phyloP scores from a whole-genome alignment of 2,888 invertebrate species.

The Spialia ferax region DNA sequence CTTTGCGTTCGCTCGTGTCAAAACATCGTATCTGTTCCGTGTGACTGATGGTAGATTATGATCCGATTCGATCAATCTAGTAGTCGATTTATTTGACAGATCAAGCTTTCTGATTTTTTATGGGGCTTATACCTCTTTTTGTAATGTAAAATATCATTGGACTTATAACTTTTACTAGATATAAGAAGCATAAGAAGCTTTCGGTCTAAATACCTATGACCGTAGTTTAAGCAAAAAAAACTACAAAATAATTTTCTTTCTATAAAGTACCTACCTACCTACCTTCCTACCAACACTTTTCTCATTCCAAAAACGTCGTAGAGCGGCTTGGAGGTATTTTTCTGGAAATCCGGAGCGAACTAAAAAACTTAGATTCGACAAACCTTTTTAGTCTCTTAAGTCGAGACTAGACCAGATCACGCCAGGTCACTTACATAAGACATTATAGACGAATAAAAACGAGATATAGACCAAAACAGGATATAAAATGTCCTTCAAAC shows the following conservation, averaged over 20 bases:
- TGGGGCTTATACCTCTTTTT: background rate
- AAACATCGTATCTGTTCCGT: too few relatives aligned
- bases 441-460: background rate
- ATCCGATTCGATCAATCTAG: too few relatives aligned
- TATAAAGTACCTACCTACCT: too few relatives aligned
- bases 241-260: too few relatives aligned
- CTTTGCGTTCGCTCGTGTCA: too few relatives aligned
- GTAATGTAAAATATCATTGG: too few relatives aligned
- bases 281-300: too few relatives aligned
- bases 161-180: background rate
- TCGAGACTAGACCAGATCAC: background rate
- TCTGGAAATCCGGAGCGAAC: too few relatives aligned
- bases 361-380: too few relatives aligned
- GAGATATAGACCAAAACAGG: slow-evolving; percentile 8
- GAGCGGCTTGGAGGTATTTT: background rate
- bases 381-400: background rate
- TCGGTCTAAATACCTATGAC: background rate
- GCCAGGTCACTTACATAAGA: background rate
- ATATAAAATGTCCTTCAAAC: slow-evolving; percentile 16
- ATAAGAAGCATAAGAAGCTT: background rate
- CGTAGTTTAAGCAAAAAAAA: too few relatives aligned
- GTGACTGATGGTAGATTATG: too few relatives aligned
- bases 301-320: too few relatives aligned
- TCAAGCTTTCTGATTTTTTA: slow-evolving; percentile 24
- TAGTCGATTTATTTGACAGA: background rate